These are phyloP conservation scores for Synaphobranchus kaupii DNA, from an alignment of 2,797 vertebrate species.

Conservation along the genomic window DNA sequence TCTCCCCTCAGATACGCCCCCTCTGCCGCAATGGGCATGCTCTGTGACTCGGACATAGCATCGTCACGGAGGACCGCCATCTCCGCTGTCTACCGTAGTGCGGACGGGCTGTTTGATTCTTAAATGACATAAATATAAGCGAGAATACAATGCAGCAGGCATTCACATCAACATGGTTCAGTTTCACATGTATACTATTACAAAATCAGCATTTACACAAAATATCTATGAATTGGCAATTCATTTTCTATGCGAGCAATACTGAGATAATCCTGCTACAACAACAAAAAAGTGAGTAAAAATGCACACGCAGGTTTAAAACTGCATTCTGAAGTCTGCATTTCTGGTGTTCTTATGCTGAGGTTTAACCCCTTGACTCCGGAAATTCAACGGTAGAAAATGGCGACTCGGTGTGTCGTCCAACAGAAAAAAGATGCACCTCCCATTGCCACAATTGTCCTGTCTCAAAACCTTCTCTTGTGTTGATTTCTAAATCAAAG, in stretches of 20 bases:
- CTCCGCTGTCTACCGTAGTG: neutral
- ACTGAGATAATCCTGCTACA: neutral
- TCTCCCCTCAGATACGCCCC: slow-evolving; percentile 29
- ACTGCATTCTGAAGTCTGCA: neutral
- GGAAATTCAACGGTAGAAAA: slow-evolving; percentile 11
- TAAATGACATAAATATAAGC: neutral
- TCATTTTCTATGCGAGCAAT: neutral
- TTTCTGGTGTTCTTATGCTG: neutral
- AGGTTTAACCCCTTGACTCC: slow-evolving; percentile 18
- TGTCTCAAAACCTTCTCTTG: neutral
- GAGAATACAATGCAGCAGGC: neutral
- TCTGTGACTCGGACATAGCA: slow-evolving; percentile 17
- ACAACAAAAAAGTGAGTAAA: neutral
- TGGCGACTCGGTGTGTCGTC: neutral
- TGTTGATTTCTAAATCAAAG: neutral
- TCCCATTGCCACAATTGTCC: neutral
- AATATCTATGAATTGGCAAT: neutral
- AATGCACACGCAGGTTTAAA: neutral
- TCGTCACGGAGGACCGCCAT: neutral
- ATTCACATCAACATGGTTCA: neutral
- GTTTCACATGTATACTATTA: neutral
- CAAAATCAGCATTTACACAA: slow-evolving; percentile 8
- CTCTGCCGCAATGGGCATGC: slow-evolving; percentile 29
- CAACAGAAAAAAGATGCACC: slow-evolving; percentile 3
- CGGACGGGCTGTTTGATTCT: neutral